Evolutionary conservation across 2,113 vertebrate genomes (phyloP).

Genomic region (Polypterus bichir): DNA sequence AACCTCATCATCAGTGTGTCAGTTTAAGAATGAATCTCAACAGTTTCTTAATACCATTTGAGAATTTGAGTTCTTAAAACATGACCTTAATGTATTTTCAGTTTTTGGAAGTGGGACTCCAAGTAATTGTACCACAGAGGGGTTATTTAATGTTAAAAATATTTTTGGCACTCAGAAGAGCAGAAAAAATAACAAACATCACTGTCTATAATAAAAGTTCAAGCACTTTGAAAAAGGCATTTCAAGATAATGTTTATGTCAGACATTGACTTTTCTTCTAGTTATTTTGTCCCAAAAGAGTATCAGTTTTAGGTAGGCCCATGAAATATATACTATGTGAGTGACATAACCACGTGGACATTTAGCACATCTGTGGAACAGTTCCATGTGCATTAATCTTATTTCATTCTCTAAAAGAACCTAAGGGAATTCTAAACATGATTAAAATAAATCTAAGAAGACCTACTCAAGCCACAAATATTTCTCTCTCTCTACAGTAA

Average conservation of each 20-base stretch:
- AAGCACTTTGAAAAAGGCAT: constrained; percentile 17
- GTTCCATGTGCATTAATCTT: constrained; percentile 18
- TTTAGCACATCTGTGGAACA: constrained; percentile 11
- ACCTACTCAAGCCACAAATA: background rate
- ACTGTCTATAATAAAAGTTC: background rate
- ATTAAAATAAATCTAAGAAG: background rate
- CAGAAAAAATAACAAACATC: background rate
- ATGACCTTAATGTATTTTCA: too few species aligned
- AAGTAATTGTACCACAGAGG: too few species aligned
- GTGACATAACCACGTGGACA: constrained; percentile 13
- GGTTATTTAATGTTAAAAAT: background rate
- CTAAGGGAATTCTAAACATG: constrained; percentile 1
- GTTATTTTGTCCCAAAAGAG: constrained; percentile 2
- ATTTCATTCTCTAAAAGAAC: background rate
- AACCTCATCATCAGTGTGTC: too few species aligned
- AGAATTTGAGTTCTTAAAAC: too few species aligned
- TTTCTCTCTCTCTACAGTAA: too few species aligned
- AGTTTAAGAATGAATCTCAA: too few species aligned
- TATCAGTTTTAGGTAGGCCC: constrained; percentile 6
- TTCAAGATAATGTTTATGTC: constrained; percentile 29
- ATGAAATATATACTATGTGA: constrained; percentile 11
- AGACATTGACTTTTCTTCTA: constrained; percentile 14
- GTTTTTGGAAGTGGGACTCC: too few species aligned
- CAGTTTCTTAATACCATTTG: too few species aligned
- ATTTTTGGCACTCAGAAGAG: background rate